These are phyloP conservation scores for Pan paniscus DNA, from an alignment of 2,113 vertebrate species.

Conservation along the genomic window DNA sequence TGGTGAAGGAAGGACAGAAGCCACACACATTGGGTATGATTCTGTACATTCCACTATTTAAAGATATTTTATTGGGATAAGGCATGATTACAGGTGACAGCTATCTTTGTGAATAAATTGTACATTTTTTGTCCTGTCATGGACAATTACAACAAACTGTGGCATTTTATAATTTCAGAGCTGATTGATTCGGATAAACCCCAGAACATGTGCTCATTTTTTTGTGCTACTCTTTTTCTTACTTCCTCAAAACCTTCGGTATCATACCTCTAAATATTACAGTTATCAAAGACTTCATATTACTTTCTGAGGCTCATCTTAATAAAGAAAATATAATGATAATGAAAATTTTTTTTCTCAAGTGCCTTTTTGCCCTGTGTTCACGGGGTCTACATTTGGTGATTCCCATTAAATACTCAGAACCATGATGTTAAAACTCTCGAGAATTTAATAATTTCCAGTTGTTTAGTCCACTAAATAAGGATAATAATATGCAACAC, in stretches of 20 bases:
- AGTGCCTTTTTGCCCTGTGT: neutral
- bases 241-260: neutral
- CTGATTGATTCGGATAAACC: neutral
- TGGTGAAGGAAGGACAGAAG: conserved; percentile 92
- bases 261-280: neutral
- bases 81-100: neutral
- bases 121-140: neutral
- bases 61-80: neutral
- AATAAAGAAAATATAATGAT: neutral
- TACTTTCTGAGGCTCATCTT: neutral
- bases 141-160: neutral
- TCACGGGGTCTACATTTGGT: neutral
- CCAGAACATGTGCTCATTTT: neutral
- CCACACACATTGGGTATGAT: conserved; percentile 94
- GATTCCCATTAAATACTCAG: neutral
- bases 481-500: neutral
- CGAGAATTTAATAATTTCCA: neutral
- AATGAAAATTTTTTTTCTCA: neutral
- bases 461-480: neutral
- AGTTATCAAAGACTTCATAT: neutral
- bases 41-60: neutral
- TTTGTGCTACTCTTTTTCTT: neutral
- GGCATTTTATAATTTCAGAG: neutral
- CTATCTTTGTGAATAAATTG: conserved; percentile 18
- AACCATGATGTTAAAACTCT: neutral